These are phyloP conservation scores for Macroramphosus scolopax DNA, from an alignment of 2,797 vertebrate species.

Conservation along the genomic window DNA sequence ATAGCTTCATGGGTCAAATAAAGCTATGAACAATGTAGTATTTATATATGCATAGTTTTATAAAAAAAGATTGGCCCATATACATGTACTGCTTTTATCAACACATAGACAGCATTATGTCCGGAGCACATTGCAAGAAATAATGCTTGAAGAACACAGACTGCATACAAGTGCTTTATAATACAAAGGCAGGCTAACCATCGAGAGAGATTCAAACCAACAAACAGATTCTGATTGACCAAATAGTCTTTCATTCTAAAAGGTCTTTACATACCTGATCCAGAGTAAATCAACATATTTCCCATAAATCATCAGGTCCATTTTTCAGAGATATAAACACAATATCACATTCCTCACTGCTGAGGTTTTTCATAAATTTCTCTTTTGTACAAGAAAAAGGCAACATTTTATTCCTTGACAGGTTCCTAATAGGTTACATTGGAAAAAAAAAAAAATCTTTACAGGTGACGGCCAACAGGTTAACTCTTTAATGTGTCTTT, in stretches of 20 bases:
- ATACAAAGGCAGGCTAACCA: slow-evolving; percentile 92
- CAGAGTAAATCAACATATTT: slow-evolving; percentile 96
- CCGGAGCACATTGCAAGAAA: slow-evolving; percentile 89
- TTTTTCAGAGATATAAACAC: slow-evolving; percentile 97
- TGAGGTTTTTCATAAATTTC: slow-evolving; percentile 97
- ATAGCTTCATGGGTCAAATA: slow-evolving; percentile 95
- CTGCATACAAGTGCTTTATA: slow-evolving; percentile 90
- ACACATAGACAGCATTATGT: slow-evolving; percentile 91
- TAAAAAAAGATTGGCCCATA: slow-evolving; percentile 94
- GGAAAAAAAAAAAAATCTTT: slow-evolving; percentile 90
- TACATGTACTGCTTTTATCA: slow-evolving; percentile 95
- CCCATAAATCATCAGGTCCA: slow-evolving; percentile 90
- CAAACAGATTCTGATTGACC: slow-evolving; percentile 86
- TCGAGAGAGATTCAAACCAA: slow-evolving; percentile 86
- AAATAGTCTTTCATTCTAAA: slow-evolving; percentile 87
- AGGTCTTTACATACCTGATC: slow-evolving; percentile 98
- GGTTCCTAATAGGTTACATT: slow-evolving; percentile 93
- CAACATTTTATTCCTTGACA: slow-evolving; percentile 90
- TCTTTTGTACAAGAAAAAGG: slow-evolving; percentile 99
- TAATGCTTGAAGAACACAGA: slow-evolving; percentile 89
- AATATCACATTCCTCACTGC: slow-evolving; percentile 92
- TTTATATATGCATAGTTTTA: slow-evolving; percentile 99
- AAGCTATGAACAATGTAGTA: slow-evolving; percentile 99
- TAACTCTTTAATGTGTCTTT: slow-evolving; percentile 52
- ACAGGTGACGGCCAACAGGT: slow-evolving; percentile 89